Evolutionary conservation across 1,140 invertebrate species (phyloP).

Genomic region (Diploscapter pachys): DNA sequence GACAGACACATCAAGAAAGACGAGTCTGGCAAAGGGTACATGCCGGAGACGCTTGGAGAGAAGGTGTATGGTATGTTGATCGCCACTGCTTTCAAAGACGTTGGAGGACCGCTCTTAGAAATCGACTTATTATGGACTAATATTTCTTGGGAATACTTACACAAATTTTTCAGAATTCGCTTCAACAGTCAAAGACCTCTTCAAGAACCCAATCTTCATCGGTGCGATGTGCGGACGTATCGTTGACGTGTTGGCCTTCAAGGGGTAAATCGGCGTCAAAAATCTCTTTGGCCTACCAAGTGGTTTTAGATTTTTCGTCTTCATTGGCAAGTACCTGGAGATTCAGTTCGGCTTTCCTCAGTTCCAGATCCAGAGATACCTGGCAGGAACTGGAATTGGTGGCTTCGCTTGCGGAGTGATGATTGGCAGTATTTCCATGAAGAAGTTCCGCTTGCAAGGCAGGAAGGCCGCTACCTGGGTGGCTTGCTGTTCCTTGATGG

Average conservation of each 20-base stretch:
- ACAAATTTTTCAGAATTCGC: slow-evolving; percentile 34
- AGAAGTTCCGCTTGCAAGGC: slow-evolving; percentile 36
- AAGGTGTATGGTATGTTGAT: slow-evolving; percentile 31
- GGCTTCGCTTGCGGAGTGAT: slow-evolving; percentile 41
- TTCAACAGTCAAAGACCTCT: slow-evolving; percentile 19
- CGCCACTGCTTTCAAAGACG: background rate
- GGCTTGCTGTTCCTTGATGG: slow-evolving; percentile 34
- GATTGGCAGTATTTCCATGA: slow-evolving; percentile 35
- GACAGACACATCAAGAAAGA: slow-evolving; percentile 38
- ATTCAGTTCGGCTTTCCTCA: slow-evolving; percentile 43
- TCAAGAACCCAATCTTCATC: slow-evolving; percentile 41
- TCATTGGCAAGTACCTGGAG: slow-evolving; percentile 39
- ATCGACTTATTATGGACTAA: too few species aligned
- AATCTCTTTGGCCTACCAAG: background rate
- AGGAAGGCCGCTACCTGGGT: slow-evolving; percentile 38
- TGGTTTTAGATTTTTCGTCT: slow-evolving; percentile 40
- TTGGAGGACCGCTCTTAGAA: too few species aligned
- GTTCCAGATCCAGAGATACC: slow-evolving; percentile 37
- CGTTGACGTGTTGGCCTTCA: slow-evolving; percentile 42
- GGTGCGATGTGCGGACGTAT: slow-evolving; percentile 41
- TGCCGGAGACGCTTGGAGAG: slow-evolving; percentile 26
- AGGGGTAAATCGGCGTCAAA: slow-evolving; percentile 23
- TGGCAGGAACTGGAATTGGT: slow-evolving; percentile 35
- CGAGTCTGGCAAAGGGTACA: slow-evolving; percentile 1
- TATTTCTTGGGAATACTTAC: too few species aligned